phyloP scores from a whole-genome alignment of 2,888 invertebrate species.

The Rotaria sp. region DNA sequence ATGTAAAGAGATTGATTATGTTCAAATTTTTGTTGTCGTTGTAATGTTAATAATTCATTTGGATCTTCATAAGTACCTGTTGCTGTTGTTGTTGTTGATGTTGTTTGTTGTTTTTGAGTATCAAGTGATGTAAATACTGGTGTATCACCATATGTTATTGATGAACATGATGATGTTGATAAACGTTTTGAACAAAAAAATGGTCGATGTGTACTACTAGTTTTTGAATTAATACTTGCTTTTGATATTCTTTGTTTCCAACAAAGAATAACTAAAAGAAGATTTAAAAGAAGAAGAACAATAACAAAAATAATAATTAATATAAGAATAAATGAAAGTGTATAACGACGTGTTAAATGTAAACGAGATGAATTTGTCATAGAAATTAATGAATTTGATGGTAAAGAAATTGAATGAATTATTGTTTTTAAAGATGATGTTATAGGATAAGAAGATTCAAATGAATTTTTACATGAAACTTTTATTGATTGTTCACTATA shows the following conservation, averaged over 20 bases:
- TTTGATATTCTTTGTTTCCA: neutral
- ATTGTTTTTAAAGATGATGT: neutral
- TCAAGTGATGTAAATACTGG: slow-evolving; percentile 16
- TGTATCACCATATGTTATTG: neutral
- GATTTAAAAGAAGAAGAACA: neutral
- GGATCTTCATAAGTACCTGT: slow-evolving; percentile 14
- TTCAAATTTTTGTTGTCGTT: neutral
- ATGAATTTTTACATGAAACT: neutral
- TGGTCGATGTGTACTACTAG: neutral
- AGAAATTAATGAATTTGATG: neutral
- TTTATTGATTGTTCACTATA: neutral
- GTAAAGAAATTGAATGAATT: neutral
- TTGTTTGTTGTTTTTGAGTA: neutral
- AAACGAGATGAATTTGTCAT: neutral
- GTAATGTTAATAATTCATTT: neutral
- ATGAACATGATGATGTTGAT: neutral
- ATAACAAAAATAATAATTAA: slow-evolving; percentile 3
- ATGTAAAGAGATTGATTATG: neutral
- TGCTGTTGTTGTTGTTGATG: slow-evolving; percentile 5
- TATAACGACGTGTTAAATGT: neutral
- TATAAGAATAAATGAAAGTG: neutral
- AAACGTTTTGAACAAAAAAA: neutral
- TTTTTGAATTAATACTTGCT: neutral
- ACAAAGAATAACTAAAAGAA: neutral
- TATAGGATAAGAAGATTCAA: neutral